These are phyloP conservation scores for Dicycla oo DNA, from an alignment of 2,888 invertebrate genomes.

Conservation along the genomic window DNA sequence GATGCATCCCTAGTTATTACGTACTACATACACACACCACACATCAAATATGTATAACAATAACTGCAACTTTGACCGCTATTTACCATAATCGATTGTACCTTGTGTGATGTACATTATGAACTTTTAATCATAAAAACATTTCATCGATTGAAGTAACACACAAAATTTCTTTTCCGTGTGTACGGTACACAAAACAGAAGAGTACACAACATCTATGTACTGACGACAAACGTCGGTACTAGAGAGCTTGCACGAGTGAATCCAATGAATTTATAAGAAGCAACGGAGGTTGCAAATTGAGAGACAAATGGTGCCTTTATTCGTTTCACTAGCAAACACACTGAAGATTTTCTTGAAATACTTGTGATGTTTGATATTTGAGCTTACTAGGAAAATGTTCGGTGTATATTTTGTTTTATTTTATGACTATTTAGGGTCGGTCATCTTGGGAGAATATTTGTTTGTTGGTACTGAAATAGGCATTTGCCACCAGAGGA, in stretches of 20 bases:
- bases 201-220: conserved; percentile 10
- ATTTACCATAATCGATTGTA: conserved; percentile 5
- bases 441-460: neutral
- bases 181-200: conserved; percentile 13
- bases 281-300: conserved; percentile 44
- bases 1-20: too few species aligned
- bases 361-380: neutral
- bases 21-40: too few species aligned
- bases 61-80: neutral
- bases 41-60: conserved; percentile 9
- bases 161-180: neutral
- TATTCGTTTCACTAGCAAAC: conserved; percentile 24
- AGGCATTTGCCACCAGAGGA: neutral
- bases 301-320: conserved; percentile 37
- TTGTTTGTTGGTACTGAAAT: neutral
- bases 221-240: conserved; percentile 25
- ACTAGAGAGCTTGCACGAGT: conserved; percentile 37
- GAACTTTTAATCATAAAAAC: neutral
- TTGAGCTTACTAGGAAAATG: neutral
- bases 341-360: conserved; percentile 5
- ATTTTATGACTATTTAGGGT: neutral
- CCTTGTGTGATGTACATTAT: neutral
- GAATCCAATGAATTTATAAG: conserved; percentile 46
- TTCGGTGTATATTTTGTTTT: conserved; percentile 5
- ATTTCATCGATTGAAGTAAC: neutral